Evolutionary conservation across 2,113 vertebrate genomes (phyloP).

Genomic region (Neopipo cinnamomea): DNA sequence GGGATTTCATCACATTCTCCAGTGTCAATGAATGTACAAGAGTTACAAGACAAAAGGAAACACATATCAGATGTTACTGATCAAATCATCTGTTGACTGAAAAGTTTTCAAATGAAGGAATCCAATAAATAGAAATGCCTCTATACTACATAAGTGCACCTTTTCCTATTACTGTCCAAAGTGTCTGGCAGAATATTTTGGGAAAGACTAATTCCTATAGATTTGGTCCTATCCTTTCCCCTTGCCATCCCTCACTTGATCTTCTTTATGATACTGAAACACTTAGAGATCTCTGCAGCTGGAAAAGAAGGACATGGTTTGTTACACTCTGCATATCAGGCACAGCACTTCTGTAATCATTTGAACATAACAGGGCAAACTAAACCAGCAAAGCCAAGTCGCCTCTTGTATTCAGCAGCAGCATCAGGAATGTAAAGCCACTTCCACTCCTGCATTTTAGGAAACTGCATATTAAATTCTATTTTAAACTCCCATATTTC

Average conservation of each 20-base stretch:
- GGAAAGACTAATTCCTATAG: not conserved
- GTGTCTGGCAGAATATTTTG: not conserved
- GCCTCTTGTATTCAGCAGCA: not conserved
- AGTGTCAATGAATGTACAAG: not conserved
- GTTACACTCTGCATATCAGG: not conserved
- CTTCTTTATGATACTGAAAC: not conserved
- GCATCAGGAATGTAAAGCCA: not conserved
- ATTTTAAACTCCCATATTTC: not conserved
- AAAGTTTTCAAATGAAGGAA: not conserved
- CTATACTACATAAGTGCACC: not conserved
- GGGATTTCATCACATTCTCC: not conserved
- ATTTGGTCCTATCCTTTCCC: not conserved
- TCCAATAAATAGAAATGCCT: not conserved
- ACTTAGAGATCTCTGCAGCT: not conserved
- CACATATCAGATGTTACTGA: not conserved
- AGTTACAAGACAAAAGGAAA: not conserved
- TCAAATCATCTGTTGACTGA: not conserved
- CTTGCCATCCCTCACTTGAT: not conserved
- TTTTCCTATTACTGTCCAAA: not conserved
- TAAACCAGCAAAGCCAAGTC: not conserved
- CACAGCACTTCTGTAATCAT: not conserved
- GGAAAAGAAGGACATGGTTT: not conserved
- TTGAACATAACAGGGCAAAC: not conserved
- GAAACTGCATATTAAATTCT: not conserved
- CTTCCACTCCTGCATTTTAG: not conserved